Conservation (phyloP, 2,113 vertebrate genomes). For the Hippotragus niger region DNA sequence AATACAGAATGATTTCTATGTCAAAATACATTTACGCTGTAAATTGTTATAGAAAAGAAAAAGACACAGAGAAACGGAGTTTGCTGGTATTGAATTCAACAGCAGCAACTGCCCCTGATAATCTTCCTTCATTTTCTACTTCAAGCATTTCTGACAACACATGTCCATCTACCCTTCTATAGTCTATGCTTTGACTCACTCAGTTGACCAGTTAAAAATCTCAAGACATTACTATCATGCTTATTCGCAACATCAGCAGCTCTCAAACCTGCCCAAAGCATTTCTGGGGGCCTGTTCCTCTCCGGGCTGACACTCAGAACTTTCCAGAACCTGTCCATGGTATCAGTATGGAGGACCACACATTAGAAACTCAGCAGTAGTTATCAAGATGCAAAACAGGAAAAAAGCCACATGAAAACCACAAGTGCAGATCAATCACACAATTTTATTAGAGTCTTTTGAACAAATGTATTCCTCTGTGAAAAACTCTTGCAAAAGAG, state of each 20-base stretch:
- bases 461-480: conserved; percentile 84
- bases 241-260: conserved; percentile 34
- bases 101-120: conserved; percentile 60
- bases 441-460: conserved; percentile 85
- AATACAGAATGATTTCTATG: conserved; percentile 85
- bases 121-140: conserved; percentile 65
- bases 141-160: conserved; percentile 59
- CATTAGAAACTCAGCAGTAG: conserved; percentile 54
- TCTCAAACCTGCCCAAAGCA: neutral
- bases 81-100: conserved; percentile 79
- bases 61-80: conserved; percentile 78
- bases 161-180: conserved; percentile 50
- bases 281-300: neutral
- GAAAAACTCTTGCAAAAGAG: conserved; percentile 84
- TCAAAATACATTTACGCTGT: conserved; percentile 86
- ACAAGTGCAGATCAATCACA: conserved; percentile 83
- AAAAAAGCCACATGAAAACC: conserved; percentile 81
- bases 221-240: conserved; percentile 26
- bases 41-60: conserved; percentile 75
- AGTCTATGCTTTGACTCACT: conserved; percentile 61
- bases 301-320: neutral
- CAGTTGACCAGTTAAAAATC: conserved; percentile 53
- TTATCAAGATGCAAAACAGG: conserved; percentile 69
- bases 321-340: neutral
- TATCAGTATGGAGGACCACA: conserved; percentile 13